Conservation (phyloP, 2,888 invertebrate species). For the Crioceris asparagi region DNA sequence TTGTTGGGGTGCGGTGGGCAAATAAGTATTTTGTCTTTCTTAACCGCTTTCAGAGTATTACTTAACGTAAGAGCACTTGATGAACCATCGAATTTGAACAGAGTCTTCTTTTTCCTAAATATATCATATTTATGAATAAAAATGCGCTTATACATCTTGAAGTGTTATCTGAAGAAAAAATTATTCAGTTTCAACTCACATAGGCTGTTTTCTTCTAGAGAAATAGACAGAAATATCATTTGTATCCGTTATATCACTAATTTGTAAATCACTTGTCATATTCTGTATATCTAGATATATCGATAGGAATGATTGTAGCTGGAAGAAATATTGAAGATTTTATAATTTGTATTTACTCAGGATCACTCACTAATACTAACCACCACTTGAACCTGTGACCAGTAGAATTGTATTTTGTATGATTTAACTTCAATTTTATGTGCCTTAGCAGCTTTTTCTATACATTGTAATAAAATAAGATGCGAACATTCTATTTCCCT, state of each 20-base stretch:
- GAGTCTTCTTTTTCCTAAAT: constrained; percentile 44
- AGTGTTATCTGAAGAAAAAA: not conserved
- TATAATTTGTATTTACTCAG: no score
- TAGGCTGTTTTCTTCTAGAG: constrained; percentile 40
- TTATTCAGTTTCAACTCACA: constrained; percentile 22
- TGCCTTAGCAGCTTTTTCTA: constrained; percentile 50
- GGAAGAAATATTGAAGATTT: constrained; percentile 23
- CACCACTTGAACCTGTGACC: constrained; percentile 83
- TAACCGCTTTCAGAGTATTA: constrained; percentile 28
- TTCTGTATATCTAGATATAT: constrained; percentile 84
- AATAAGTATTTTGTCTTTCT: constrained; percentile 53
- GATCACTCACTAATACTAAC: constrained; percentile 46
- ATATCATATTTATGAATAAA: constrained; percentile 3
- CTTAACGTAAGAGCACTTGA: constrained; percentile 35
- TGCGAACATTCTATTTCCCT: constrained; percentile 72
- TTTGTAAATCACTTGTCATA: constrained; percentile 51
- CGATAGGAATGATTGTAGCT: constrained; percentile 73
- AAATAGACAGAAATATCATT: constrained; percentile 48
- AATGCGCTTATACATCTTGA: constrained; percentile 1
- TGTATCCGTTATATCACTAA: constrained; percentile 31
- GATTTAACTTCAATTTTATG: constrained; percentile 45
- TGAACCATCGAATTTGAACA: constrained; percentile 64
- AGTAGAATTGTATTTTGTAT: constrained; percentile 70
- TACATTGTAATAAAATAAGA: constrained; percentile 50
- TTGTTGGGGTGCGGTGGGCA: constrained; percentile 65